phyloP scores from a whole-genome alignment of 2,797 vertebrate species.

The Poeciliopsis infans region DNA sequence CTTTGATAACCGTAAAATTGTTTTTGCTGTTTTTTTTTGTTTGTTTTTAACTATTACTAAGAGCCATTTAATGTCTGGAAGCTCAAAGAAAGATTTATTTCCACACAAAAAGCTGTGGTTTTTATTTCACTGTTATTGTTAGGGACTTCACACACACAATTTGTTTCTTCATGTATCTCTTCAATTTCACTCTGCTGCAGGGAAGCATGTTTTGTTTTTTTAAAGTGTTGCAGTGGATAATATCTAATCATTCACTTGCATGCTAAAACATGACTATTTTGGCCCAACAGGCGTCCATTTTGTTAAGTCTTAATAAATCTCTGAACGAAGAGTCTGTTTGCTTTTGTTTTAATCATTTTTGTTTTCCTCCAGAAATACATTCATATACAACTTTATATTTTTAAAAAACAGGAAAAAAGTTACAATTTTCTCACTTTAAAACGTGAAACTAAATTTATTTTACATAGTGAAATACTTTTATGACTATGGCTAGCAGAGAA shows the following conservation, averaged over 20 bases:
- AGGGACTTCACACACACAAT: background rate
- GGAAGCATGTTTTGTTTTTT: slow-evolving; percentile 60
- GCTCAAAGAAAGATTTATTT: slow-evolving; percentile 17
- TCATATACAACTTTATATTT: background rate
- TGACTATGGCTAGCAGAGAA: too few relatives aligned
- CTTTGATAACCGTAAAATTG: background rate
- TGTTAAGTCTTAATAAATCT: slow-evolving; percentile 79
- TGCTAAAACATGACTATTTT: slow-evolving; percentile 50
- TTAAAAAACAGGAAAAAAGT: background rate
- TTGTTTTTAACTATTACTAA: background rate
- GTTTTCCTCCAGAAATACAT: background rate
- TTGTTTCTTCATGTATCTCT: slow-evolving; percentile 22
- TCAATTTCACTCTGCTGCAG: slow-evolving; percentile 35
- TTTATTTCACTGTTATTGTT: slow-evolving; percentile 9
- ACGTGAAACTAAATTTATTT: background rate
- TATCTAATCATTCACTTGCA: slow-evolving; percentile 20
- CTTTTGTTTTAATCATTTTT: background rate
- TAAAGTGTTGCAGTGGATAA: slow-evolving; percentile 54
- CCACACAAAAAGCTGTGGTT: slow-evolving; percentile 14
- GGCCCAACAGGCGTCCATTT: slow-evolving; percentile 39
- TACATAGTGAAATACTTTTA: background rate
- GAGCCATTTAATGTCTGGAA: background rate
- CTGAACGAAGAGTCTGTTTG: slow-evolving; percentile 24
- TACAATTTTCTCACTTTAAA: too few relatives aligned
- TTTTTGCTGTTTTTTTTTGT: background rate